Evolutionary conservation across 2,113 vertebrate species (phyloP).

Genomic region (Cryptoleucopteryx plumbea): DNA sequence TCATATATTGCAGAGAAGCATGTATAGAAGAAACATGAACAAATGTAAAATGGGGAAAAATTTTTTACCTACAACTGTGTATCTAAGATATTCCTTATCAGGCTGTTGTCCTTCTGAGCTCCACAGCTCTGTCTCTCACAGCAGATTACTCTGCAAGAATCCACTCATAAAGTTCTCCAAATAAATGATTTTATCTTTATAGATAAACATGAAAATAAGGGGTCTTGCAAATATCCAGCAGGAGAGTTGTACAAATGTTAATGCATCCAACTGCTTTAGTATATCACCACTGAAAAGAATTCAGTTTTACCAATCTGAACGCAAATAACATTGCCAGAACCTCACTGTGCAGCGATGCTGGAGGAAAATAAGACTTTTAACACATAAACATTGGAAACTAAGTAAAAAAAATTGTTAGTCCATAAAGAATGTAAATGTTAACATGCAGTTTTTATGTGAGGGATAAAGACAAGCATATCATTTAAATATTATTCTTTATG

Average conservation of each 20-base stretch:
- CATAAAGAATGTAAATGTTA: conserved; percentile 19
- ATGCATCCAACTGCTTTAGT: conserved; percentile 18
- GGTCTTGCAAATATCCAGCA: not conserved
- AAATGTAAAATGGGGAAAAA: not conserved
- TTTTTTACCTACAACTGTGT: not conserved
- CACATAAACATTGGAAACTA: not conserved
- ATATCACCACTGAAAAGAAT: not conserved
- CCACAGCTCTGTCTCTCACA: not conserved
- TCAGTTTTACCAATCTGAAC: conserved; percentile 18
- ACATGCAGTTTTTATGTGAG: not conserved
- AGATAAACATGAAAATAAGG: not conserved
- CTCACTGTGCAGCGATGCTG: not conserved
- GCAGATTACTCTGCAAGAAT: not conserved
- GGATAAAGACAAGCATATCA: not conserved
- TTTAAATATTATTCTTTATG: conserved; percentile 2
- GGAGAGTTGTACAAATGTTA: not conserved
- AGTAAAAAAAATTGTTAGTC: not conserved
- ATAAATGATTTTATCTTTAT: not conserved
- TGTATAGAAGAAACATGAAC: not conserved
- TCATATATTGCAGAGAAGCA: not conserved
- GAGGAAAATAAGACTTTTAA: conserved; percentile 3
- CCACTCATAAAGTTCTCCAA: not conserved
- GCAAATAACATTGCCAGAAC: not conserved
- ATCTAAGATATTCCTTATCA: not conserved
- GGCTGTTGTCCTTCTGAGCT: not conserved